Base-by-base conservation (phyloP, 2,113 vertebrate genomes). In the Andinoacara biseriatus region DNA sequence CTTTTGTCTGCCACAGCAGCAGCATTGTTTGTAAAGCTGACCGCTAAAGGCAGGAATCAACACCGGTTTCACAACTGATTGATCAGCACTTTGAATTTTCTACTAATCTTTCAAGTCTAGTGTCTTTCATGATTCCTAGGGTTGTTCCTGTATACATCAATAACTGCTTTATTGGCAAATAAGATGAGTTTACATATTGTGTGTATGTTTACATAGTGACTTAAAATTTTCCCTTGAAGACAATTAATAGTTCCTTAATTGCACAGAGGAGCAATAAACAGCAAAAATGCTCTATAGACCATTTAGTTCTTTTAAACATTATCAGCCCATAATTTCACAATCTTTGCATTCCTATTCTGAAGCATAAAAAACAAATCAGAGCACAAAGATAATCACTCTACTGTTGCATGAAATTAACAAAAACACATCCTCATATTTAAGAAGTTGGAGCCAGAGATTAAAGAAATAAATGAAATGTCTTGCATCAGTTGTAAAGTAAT, bases 1-100 rank as follows among this genome's bases (percentile, higher is more conserved):
- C 78, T 85, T 89, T 89, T 89, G 81, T 91, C 79, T 80, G 49
- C 26, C 78, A 9, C 61, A 80, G 60, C 76, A 78, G 60, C 76
- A 26, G 72, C 56, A 46, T 65, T 82, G 15, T 67, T 29, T 31
- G 26, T 40, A 52, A 72, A 31, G 43, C 18, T 72, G 67, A 52
- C 20, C 46, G 46, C 46, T 49, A 18, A 18, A 52, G 15, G 49
- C 49, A 52, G 5, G 49, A 52, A 18, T 18, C 15, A 17, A 52
- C 46, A 52, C 46, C 67, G 4, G 5, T 75, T 15, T 57, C 3
- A 22, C 58, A 9, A 18, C 15, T 26, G 13, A 57, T 31, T 49
- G 13, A 76, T 69, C 24, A 63, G 10, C 33, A 38, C 5, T 4
- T 17, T 59, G 26, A 3, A 15, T 35, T 79, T 57, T 75, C 0